These are phyloP conservation scores for Machimus rusticus DNA, from an alignment of 2,888 invertebrate species.

Conservation along the genomic window DNA sequence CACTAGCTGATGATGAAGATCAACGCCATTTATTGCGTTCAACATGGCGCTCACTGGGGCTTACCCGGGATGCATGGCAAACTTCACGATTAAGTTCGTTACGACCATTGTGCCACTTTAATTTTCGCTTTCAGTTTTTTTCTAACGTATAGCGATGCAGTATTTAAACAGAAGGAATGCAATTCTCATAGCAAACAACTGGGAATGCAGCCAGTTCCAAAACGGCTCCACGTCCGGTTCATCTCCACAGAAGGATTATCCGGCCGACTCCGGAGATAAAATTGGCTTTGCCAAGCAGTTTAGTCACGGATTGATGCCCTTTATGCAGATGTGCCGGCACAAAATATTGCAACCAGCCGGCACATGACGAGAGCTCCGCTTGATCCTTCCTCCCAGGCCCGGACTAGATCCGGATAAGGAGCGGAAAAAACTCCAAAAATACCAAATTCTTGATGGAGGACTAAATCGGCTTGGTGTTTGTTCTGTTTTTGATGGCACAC, in stretches of 20 bases:
- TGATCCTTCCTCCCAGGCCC: neutral
- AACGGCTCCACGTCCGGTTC: neutral
- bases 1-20: neutral
- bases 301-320: conserved; percentile 12
- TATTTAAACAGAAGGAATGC: neutral
- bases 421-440: neutral
- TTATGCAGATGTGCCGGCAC: neutral
- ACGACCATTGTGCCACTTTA: neutral
- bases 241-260: neutral
- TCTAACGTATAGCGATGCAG: neutral
- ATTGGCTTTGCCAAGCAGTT: neutral
- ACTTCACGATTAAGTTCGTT: neutral
- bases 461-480: neutral
- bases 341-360: neutral
- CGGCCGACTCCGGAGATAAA: neutral
- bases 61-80: neutral
- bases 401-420: neutral
- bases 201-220: neutral
- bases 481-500: neutral
- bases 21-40: neutral
- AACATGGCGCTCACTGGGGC: neutral
- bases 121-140: neutral
- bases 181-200: neutral
- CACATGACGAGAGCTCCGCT: neutral
- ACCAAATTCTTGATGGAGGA: neutral